Evolutionary conservation across 2,888 invertebrate species (phyloP).

Genomic region (Cryptocephalus moraei): DNA sequence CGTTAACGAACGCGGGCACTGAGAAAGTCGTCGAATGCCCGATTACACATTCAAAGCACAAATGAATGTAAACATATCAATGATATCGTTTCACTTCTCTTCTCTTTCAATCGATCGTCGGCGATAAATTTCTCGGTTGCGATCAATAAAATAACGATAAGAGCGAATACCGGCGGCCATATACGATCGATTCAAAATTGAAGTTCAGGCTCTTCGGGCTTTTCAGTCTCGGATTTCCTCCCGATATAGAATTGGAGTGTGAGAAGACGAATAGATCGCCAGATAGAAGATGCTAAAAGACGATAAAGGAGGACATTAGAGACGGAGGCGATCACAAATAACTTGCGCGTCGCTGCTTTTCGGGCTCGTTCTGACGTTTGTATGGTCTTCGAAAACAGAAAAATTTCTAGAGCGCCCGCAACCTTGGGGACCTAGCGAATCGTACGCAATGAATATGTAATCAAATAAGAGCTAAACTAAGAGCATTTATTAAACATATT

Average conservation of each 20-base stretch:
- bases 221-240: slow-evolving; percentile 11
- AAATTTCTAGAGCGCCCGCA: no score
- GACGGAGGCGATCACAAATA: no score
- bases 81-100: slow-evolving; percentile 11
- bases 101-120: slow-evolving; percentile 17
- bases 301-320: no score
- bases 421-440: no score
- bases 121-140: slow-evolving; percentile 18
- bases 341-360: no score
- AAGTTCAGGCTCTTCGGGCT: neutral
- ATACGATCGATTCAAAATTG: slow-evolving; percentile 18
- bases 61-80: slow-evolving; percentile 12
- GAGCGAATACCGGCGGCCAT: slow-evolving; percentile 20
- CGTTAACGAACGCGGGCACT: neutral
- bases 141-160: slow-evolving; percentile 25
- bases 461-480: no score
- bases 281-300: neutral
- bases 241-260: slow-evolving; percentile 18
- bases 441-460: no score
- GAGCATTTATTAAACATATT: no score
- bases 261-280: slow-evolving; percentile 16
- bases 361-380: no score
- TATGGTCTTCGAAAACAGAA: no score
- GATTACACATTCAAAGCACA: slow-evolving; percentile 15
- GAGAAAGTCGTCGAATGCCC: neutral